Evolutionary conservation across 2,888 invertebrate genomes (phyloP), one percentile per base, ranked within the genome.

Genomic region (Ectemnius lituratus): DNA sequence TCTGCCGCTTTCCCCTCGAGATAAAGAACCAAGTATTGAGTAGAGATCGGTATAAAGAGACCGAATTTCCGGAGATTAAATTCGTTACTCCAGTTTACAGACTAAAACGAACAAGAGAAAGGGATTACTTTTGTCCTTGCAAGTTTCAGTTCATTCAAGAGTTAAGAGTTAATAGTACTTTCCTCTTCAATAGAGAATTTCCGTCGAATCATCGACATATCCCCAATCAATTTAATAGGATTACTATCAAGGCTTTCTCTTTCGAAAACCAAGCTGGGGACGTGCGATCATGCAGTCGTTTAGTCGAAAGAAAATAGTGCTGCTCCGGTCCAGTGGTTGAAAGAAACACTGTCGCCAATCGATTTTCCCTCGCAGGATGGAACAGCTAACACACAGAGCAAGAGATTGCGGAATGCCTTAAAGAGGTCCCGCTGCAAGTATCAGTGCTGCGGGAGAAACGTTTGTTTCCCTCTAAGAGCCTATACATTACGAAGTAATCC

Each of bases 401-500:
- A 70, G 64, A n/a, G 56, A 37, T 14, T 57, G 20, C 57, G 27
- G 63, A 62, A 58, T 67, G 70, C 74, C 70, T 76, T 65, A 62
- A 65, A 67, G 70, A 73, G 73, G 47, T 76, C 62, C 70, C 70
- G 70, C 60, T 46, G 69, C 70, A 65, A 74, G 37, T 37, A 37
- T 37, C 37, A 37, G 52, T 23, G 37, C n/a, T 23, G 4, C 18
- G 46, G 18, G 46, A 11, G 37, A 37, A 64, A 65, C 76, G 49
- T 76, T 67, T 58, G 58, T 70, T 63, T 64, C 20, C 47, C 56
- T 60, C 62, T 66, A 67, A 67, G 59, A 47, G 74, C 37, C 65
- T 70, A 56, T 68, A 74, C 62, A 59, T 74, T 76, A 70, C 73
- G 70, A 49, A 56, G 62, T 68, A 71, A 76, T 68, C 74, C 65